Evolutionary conservation across 2,797 vertebrate genomes (phyloP), one percentile per base, ranked within the genome.

Genomic region (Setipinna tenuifilis): DNA sequence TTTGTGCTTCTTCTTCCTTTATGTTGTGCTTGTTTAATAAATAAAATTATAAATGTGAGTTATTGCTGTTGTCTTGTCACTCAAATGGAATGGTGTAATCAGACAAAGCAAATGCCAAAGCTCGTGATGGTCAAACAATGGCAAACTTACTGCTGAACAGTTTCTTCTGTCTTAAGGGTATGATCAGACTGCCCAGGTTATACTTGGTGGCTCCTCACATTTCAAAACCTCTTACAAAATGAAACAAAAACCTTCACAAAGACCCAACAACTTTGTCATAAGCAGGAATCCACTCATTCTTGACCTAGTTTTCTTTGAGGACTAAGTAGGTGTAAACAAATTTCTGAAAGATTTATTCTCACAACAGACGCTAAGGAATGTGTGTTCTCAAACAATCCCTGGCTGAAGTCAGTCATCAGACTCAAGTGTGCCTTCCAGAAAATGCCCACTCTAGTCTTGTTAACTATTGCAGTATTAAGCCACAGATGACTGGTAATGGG

Each of bases 21-120:
- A 90, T 83, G 85, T 59, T 93, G 91, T 93, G 88, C 89, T 93
- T 91, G 91, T 93, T 94, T 92, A 84, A 95, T 93, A 92, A 94
- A 95, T 94, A 92, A 86, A 83, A 48, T 91, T 81, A 78, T 88
- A 87, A 89, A 91, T 86, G 85, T 31, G 59, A 44, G 19, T 31
- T 19, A 17, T 75, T 19, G 17, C 16, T 10, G 71, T 78, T 2
- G 35, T 78, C 17, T 44, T 21, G 11, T 65, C 6, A 44, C 31
- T 75, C 25, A 35, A 35, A 19, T 19, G 4, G 35, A 75, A 17
- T 41, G 3, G 68, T 16, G 0, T 71, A 16, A 16, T 75, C 16
- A 31, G 0, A 23, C 23, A 41, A 78, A 44, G 31, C 17, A 16
- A 19, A 6, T 19, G 6, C 68, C 5, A 59, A n/a, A 21, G 58